These are phyloP conservation scores for Nasonovia ribisnigri DNA, from an alignment of 2,888 invertebrate species.

Conservation along the genomic window DNA sequence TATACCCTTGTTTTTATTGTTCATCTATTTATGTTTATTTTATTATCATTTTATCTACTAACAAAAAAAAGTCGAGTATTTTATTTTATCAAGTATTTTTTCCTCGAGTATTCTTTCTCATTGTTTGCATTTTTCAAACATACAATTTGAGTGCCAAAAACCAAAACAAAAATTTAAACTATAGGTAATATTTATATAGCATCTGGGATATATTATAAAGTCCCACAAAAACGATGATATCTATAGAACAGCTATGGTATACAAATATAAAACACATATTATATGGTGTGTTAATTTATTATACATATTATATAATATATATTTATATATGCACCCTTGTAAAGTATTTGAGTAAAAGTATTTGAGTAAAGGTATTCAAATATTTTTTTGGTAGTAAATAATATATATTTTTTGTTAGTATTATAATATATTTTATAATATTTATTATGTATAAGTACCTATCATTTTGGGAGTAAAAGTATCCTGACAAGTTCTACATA, in stretches of 20 bases:
- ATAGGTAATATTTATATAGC: conserved; percentile 9
- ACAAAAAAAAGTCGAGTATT: conserved; percentile 31
- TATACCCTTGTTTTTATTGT: conserved; percentile 22
- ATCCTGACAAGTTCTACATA: not conserved
- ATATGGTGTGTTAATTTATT: not conserved
- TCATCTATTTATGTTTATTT: conserved; percentile 46
- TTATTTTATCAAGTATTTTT: conserved; percentile 31
- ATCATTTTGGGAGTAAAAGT: not conserved
- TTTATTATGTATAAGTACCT: not conserved
- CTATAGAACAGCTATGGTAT: not conserved
- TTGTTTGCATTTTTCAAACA: conserved; percentile 35
- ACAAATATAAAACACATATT: not conserved
- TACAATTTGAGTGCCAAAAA: conserved; percentile 26
- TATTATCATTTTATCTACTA: conserved; percentile 39
- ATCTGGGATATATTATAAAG: not conserved
- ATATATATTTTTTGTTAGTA: not conserved
- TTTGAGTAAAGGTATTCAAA: conserved; percentile 8
- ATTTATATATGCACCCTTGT: not conserved
- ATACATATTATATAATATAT: not conserved
- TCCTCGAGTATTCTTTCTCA: not conserved
- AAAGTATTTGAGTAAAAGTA: conserved; percentile 26
- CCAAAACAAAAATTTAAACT: not conserved
- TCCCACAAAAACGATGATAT: not conserved
- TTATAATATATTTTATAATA: not conserved
- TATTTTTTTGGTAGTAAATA: not conserved